A percentile compares a stretch with the other conserved stretches of the same genome.
These are phyloP conservation scores for Hipparchia sbordonii DNA, from an alignment of 2,888 invertebrate genomes.

Conservation along the genomic window DNA sequence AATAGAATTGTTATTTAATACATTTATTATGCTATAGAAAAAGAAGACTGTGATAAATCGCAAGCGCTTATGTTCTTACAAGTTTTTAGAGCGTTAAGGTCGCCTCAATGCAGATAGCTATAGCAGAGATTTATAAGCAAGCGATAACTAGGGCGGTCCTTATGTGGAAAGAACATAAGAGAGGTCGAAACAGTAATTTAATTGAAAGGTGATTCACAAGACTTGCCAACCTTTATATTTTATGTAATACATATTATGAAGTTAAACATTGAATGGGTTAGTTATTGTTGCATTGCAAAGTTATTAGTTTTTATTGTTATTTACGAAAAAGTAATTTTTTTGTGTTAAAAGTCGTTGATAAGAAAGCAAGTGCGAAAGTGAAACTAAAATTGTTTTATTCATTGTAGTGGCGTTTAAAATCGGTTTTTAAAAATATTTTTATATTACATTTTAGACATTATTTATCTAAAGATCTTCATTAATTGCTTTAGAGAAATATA, in stretches of 20 bases:
- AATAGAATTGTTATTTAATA: background rate
- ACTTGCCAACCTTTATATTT: background rate
- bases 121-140: background rate
- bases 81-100: background rate
- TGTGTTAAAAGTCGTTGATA: too few species aligned
- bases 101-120: background rate
- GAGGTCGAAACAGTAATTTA: constrained; percentile 6
- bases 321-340: too few species aligned
- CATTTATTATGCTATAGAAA: background rate
- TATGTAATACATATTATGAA: background rate
- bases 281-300: too few species aligned
- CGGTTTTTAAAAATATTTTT: too few species aligned
- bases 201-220: background rate
- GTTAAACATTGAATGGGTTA: too few species aligned
- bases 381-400: too few species aligned
- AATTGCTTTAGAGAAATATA: too few species aligned
- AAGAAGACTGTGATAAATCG: background rate
- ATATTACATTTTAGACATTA: too few species aligned
- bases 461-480: too few species aligned
- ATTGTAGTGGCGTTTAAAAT: too few species aligned
- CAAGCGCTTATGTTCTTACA: background rate
- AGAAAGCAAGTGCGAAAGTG: too few species aligned
- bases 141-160: background rate
- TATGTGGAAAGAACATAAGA: constrained; percentile 5
- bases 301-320: too few species aligned